Evolutionary conservation across 2,888 invertebrate species (phyloP).

Genomic region (Nomada ferruginata): DNA sequence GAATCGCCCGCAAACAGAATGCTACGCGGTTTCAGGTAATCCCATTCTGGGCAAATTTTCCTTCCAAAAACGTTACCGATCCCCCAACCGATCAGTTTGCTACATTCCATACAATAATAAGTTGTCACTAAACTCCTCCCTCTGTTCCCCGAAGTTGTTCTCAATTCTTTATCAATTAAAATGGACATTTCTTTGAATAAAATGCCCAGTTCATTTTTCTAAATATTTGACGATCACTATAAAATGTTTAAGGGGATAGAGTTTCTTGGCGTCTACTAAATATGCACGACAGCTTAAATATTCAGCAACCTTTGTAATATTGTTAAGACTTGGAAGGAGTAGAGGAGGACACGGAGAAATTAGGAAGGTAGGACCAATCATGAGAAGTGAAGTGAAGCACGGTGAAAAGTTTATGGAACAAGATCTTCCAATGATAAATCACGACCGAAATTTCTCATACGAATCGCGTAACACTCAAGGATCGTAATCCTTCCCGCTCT

Average conservation of each 20-base stretch:
- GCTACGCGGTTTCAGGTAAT: constrained; percentile 16
- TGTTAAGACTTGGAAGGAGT: neutral
- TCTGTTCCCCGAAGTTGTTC: too few relatives aligned
- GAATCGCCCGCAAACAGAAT: constrained; percentile 38
- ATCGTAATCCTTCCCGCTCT: constrained; percentile 13
- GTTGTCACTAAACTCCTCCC: too few relatives aligned
- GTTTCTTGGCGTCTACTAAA: neutral
- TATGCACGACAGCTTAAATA: neutral
- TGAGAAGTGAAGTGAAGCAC: neutral
- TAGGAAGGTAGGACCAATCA: neutral
- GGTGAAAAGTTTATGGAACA: constrained; percentile 2
- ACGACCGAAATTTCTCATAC: constrained; percentile 8
- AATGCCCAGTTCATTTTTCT: too few relatives aligned
- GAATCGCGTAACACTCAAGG: constrained; percentile 22
- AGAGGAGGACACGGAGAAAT: neutral
- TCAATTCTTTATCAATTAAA: too few relatives aligned
- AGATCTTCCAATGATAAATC: constrained; percentile 27
- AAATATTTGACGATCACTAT: too few relatives aligned
- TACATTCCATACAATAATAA: too few relatives aligned
- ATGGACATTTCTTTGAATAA: too few relatives aligned
- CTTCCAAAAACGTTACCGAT: constrained; percentile 15
- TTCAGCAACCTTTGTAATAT: neutral
- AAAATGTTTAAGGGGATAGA: too few relatives aligned
- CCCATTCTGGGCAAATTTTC: neutral
- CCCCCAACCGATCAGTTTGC: neutral